Evolutionary conservation across 2,888 invertebrate genomes (phyloP).

Genomic region (Bellardia pandia): DNA sequence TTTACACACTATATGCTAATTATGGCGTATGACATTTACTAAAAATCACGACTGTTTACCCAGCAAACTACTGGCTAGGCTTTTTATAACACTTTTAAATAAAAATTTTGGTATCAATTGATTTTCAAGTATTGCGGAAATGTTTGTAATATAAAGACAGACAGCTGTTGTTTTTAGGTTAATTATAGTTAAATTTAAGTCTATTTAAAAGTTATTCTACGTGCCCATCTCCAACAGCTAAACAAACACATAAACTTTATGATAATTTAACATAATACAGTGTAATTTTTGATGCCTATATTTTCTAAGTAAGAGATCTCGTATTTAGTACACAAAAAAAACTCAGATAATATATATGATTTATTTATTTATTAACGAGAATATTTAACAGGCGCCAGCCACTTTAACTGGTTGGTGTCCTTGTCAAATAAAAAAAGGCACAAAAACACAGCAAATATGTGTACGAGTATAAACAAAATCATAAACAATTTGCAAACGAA

Average conservation of each 20-base stretch:
- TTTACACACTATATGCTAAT: too few relatives aligned
- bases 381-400: not conserved
- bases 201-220: not conserved
- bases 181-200: too few relatives aligned
- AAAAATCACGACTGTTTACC: too few relatives aligned
- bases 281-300: not conserved
- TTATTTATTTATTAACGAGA: not conserved
- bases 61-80: too few relatives aligned
- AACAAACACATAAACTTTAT: too few relatives aligned
- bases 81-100: too few relatives aligned
- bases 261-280: not conserved
- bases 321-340: not conserved
- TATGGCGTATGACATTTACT: too few relatives aligned
- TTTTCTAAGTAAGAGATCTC: not conserved
- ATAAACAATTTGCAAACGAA: not conserved
- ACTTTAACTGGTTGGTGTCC: not conserved
- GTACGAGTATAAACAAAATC: not conserved
- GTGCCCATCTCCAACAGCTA: not conserved
- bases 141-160: too few relatives aligned
- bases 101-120: too few relatives aligned
- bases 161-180: too few relatives aligned
- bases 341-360: not conserved
- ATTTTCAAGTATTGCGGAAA: too few relatives aligned
- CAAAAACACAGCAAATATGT: not conserved
- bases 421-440: not conserved